Conservation (phyloP, 2,888 invertebrate species). For the Drosophila phalerata region DNA sequence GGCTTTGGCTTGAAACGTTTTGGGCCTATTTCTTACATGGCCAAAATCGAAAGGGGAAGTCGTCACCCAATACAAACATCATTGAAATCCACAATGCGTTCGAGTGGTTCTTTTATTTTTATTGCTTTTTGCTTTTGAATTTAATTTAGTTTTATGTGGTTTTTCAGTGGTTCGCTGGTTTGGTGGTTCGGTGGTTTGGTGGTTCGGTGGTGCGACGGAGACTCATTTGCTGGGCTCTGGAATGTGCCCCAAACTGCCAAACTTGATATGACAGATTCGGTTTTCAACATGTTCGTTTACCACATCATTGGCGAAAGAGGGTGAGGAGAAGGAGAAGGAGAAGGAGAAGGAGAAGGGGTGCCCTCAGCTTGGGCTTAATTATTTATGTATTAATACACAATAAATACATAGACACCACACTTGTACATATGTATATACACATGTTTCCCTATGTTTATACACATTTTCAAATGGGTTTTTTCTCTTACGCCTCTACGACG, state of each 20-base stretch:
- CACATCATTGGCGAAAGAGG: background rate
- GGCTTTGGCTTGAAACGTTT: slow-evolving; percentile 15
- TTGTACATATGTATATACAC: slow-evolving; percentile 9
- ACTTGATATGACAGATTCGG: slow-evolving; percentile 58
- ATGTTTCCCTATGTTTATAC: slow-evolving; percentile 54
- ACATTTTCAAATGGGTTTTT: slow-evolving; percentile 37
- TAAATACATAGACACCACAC: slow-evolving; percentile 16
- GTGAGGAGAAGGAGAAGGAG: background rate
- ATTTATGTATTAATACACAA: slow-evolving; percentile 61
- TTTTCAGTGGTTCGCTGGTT: slow-evolving; percentile 1
- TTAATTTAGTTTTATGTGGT: slow-evolving; percentile 57
- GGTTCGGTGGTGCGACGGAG: background rate
- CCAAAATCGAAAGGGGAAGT: slow-evolving; percentile 75
- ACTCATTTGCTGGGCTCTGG: slow-evolving; percentile 16
- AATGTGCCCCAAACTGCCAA: slow-evolving; percentile 47
- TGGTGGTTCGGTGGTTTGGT: background rate
- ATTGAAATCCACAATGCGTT: slow-evolving; percentile 65
- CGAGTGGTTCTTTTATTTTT: slow-evolving; percentile 60
- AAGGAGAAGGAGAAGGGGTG: background rate
- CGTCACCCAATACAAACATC: slow-evolving; percentile 44
- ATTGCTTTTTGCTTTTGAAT: slow-evolving; percentile 54
- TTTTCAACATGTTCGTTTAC: slow-evolving; percentile 29
- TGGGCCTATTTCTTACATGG: slow-evolving; percentile 48
- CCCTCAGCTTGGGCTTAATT: slow-evolving; percentile 54
- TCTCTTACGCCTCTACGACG: background rate